Percentiles rank a stretch among this genome's conserved stretches.
phyloP scores from a whole-genome alignment of 2,888 invertebrate genomes.

The Epinotia bilunana region DNA sequence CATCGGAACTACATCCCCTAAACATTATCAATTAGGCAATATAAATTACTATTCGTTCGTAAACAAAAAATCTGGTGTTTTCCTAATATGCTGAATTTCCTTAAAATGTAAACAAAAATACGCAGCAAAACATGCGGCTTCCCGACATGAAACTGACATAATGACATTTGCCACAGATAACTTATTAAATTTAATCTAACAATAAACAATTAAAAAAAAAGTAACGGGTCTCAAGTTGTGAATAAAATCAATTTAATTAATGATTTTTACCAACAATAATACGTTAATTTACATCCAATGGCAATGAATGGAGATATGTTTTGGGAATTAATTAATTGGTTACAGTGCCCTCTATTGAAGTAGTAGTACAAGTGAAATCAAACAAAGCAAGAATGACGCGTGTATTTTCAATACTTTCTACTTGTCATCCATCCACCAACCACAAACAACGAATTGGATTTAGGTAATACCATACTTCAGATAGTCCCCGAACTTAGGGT shows the following conservation, averaged over 20 bases:
- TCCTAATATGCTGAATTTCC: constrained; percentile 45
- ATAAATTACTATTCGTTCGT: background rate
- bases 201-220: background rate
- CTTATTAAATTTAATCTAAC: background rate
- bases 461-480: constrained; percentile 14
- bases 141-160: constrained; percentile 42
- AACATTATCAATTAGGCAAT: constrained; percentile 1
- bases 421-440: constrained; percentile 70
- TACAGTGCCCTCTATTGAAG: constrained; percentile 32
- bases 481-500: constrained; percentile 17
- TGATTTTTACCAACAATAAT: too few relatives aligned
- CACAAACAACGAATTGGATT: constrained; percentile 68
- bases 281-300: too few relatives aligned
- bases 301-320: background rate
- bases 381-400: constrained; percentile 75
- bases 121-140: constrained; percentile 64
- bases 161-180: constrained; percentile 18
- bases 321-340: background rate
- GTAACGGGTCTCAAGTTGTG: background rate
- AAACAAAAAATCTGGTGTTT: background rate
- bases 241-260: background rate
- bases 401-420: constrained; percentile 83
- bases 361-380: constrained; percentile 12
- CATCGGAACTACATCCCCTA: background rate
- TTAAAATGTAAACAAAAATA: constrained; percentile 66